Evolutionary conservation across 2,888 invertebrate genomes (phyloP), one percentile per base, ranked within the genome.

Genomic region (Caenorhabditis auriculariae): DNA sequence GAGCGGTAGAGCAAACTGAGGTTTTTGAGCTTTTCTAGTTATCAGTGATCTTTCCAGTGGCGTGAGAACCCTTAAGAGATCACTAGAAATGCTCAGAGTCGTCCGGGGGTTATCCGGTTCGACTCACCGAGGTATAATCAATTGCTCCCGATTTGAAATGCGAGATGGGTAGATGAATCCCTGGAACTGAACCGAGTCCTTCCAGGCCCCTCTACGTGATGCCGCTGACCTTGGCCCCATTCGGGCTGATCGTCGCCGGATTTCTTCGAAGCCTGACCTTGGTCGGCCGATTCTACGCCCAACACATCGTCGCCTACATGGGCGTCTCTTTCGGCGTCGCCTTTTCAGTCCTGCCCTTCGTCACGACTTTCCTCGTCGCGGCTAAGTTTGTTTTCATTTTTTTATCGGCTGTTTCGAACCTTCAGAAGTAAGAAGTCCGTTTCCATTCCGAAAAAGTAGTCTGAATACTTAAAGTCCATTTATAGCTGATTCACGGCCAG

Each of bases 261-360:
- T 75, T 72, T 52, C 57, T 65, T 5, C 54, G 74, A 42, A 72
- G 73, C 38, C 58, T 71, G 35, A 71, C 74, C 6, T 44, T 77
- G 7, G 73, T 73, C 32, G 77, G 78, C 41, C 63, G 74, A 46
- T 73, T 55, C 42, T 78, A 66, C 32, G 66, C 78, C 0, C 69
- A 77, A 47, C 67, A 69, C 49, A 72, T 78, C 17, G 49, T 78
- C 1, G 38, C 72, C 29, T 58, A 67, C 43, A 52, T 68, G 54
- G 72, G 69, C 24, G 24, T 72, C 4, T 45, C 63, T 24, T 66
- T 78, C 27, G 76, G 72, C 15, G n/a, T 73, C 21, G 71, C 78
- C 1, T 66, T 68, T 41, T 44, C 64, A 4, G 21, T 72, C 21
- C 43, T 65, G 9, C 77, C 77, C 3, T 43, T 69, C 21, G 38